Evolutionary conservation across 2,797 vertebrate species (phyloP).

Genomic region (Pachyuromys duprasi): DNA sequence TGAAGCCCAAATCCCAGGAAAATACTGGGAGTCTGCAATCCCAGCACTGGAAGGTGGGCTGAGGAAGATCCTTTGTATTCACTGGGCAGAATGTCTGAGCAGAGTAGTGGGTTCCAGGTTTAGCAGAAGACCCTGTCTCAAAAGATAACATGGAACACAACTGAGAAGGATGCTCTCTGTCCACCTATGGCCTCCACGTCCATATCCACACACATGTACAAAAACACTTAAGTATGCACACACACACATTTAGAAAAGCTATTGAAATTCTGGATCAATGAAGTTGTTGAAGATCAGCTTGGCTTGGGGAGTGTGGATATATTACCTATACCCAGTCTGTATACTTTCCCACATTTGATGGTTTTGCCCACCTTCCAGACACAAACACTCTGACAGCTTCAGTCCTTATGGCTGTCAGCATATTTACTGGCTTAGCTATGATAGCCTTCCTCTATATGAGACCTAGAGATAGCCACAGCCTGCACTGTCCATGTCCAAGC

Average conservation of each 20-base stretch:
- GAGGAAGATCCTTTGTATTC: neutral
- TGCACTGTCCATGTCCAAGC: too few relatives aligned
- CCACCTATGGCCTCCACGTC: neutral
- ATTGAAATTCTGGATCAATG: neutral
- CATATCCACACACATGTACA: neutral
- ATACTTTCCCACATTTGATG: neutral
- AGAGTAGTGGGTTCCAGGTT: neutral
- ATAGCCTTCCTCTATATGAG: neutral
- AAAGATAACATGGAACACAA: neutral
- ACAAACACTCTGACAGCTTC: neutral
- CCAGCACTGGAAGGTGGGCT: neutral
- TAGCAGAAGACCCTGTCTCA: neutral
- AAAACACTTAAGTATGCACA: neutral
- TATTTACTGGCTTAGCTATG: neutral
- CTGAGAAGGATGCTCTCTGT: neutral
- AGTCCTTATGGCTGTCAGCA: neutral
- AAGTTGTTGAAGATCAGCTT: neutral
- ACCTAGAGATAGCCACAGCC: neutral
- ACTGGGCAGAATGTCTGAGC: neutral
- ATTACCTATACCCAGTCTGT: neutral
- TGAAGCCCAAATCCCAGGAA: neutral
- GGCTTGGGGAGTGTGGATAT: neutral
- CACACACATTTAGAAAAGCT: neutral
- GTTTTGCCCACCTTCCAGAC: neutral
- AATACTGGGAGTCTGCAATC: neutral